Base-by-base conservation (phyloP, 1,140 invertebrate species). In the Metaphire vulgaris region DNA sequence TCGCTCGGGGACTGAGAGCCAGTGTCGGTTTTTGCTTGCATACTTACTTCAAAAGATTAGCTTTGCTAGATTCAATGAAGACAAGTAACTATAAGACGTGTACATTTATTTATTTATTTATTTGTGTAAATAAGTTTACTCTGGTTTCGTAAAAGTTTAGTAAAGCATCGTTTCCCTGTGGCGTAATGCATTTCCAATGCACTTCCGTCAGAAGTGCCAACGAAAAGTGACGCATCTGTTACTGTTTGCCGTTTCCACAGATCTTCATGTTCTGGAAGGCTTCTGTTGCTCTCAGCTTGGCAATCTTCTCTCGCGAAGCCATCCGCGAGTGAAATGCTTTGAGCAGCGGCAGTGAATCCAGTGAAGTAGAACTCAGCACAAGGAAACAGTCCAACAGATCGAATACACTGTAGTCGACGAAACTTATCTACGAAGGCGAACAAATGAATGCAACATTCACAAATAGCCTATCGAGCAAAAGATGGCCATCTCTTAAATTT, bases 381-480 rank as follows among this genome's bases (percentile, higher is more conserved):
- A 79, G 74, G 64, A 86, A 83, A 30, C 85, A 81, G 80, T 88
- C 87, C 32, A 89, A 76, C 2, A 86, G 77, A 74, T 89, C 88
- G 81, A 88, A 89, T 28, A 88, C 75, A 32, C 86, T 79, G 79
- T 89, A 89, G 76, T 89, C 88, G 2, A 85, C 85, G 79, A 85
- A 88, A 0, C 85, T 86, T 12, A 88, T 77, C 88, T 88, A 80
- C 31, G 74, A 80, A 56, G 6, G 41, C 6, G 41, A 56, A 56
- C 41, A 56, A 56, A 56, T 12, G 21, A 6, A 12, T 21, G 41
- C 6, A 21, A 12, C 41, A 21, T 12, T 56, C 41, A 56, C 6
- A 12, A 6, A 21, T 56, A 56, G 41, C 6, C 6, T 56, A 56
- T 12, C 6, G 21, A 56, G 41, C 41, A 56, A 21, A 56, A 56